Conservation (phyloP, 2,797 vertebrate species). For the Micropoecilia bifurca region DNA sequence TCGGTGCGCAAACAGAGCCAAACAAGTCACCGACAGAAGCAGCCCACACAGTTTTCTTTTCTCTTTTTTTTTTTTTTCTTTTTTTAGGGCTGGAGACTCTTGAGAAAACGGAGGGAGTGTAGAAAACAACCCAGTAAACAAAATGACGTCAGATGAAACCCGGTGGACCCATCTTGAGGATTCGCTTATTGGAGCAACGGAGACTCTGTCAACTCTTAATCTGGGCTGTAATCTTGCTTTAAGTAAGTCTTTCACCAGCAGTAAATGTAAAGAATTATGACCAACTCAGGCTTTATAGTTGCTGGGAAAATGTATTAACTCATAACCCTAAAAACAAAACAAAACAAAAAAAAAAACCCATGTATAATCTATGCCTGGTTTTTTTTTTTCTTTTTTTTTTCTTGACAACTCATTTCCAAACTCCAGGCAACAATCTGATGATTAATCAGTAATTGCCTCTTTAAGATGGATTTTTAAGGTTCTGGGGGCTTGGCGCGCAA, state of each 20-base stretch:
- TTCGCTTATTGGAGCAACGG: not conserved
- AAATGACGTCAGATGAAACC: not conserved
- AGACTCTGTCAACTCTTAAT: not conserved
- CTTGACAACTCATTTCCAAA: not conserved
- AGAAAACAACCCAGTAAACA: not conserved
- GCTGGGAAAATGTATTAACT: not conserved
- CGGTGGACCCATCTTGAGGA: not conserved
- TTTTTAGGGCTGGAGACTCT: constrained; percentile 9
- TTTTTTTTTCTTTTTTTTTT: not conserved
- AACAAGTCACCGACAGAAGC: constrained; percentile 46
- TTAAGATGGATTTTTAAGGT: not conserved
- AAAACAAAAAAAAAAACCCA: not conserved
- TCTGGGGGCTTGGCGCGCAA: not conserved
- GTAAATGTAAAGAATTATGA: not conserved
- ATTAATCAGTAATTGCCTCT: not conserved
- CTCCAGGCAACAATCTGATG: not conserved
- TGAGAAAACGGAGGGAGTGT: constrained; percentile 29
- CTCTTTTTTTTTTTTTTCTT: not conserved
- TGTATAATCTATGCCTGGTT: not conserved
- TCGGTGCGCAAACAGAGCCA: constrained; percentile 59
- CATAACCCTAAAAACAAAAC: no score
- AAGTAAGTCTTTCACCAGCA: not conserved
- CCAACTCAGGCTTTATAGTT: not conserved
- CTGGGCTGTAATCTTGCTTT: not conserved
- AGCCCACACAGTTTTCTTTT: constrained; percentile 28